Base-by-base conservation (phyloP, 2,888 invertebrate genomes). In the Euplexia lucipara region DNA sequence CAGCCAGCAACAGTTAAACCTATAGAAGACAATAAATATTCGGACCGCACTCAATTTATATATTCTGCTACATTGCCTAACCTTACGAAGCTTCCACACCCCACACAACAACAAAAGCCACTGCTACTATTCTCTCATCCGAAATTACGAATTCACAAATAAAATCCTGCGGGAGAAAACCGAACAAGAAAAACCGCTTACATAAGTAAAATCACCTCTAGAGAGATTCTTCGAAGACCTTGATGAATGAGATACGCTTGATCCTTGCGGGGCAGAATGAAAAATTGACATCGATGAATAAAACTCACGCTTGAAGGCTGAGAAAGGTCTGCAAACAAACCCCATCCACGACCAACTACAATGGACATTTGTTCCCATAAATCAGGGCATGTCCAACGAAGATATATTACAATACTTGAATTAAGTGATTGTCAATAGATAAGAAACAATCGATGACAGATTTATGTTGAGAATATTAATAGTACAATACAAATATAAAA, bases 241-340 rank as follows among this genome's bases (percentile, higher is more conserved):
- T 85, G 83, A 88, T 82, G 83, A 86, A 87, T 85, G 83, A 82
- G 79, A 81, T 75, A 70, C 75, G 73, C 61, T 83, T 80, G 78
- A 80, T 80, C 76, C 78, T 72, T 66, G 66, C 70, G 62, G 67
- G 65, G 69, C 70, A 61, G 78, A 81, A 81, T 87, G 85, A 87
- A 85, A 86, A 84, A 87, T 86, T 81, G 75, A 79, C 81, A 75
- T 70, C 81, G 66, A 86, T 85, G 81, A 87, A 88, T 86, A 85
- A 87, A 84, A 81, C 75, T 81, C 75, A 60, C 64, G 78, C 68
- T 79, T 49, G 69, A 77, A 72, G 56, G 65, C 64, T 49, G 62
- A 71, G 62, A 78, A 63, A 51, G 71, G 20, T 61, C 58, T 35
- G 44, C 44, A 39, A 48, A 58, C 59, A 56, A 51, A 61, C 47